phyloP scores from a whole-genome alignment of 2,797 vertebrate species.

The Spizella passerina region DNA sequence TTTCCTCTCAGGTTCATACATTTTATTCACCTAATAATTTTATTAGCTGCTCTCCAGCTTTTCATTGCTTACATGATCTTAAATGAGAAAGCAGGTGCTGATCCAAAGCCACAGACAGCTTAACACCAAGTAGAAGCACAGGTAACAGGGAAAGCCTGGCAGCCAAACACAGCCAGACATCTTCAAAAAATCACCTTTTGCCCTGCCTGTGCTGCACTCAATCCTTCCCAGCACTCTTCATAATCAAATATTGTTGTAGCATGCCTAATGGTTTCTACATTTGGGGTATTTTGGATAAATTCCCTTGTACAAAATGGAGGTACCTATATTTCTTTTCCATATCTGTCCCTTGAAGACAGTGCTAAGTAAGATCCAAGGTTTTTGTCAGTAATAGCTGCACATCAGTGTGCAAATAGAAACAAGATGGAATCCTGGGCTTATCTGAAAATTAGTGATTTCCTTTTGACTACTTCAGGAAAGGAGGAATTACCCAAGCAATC shows the following conservation, averaged over 20 bases:
- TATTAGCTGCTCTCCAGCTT: not conserved
- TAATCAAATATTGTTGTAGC: not conserved
- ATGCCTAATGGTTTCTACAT: not conserved
- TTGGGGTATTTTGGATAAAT: not conserved
- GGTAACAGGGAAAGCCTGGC: not conserved
- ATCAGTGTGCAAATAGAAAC: not conserved
- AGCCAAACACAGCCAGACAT: not conserved
- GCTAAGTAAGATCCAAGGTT: not conserved
- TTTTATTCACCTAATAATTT: not conserved
- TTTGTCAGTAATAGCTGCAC: not conserved
- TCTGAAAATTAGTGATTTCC: not conserved
- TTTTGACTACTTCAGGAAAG: not conserved
- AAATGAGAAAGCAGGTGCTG: not conserved
- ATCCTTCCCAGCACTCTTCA: not conserved
- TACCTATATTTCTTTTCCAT: not conserved
- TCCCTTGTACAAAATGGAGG: not conserved
- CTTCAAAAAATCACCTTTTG: not conserved
- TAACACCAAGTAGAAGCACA: not conserved
- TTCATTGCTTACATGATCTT: not conserved
- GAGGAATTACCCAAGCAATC: not conserved
- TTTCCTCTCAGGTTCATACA: not conserved
- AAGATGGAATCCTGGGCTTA: not conserved
- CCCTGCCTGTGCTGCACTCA: not conserved
- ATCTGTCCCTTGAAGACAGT: not conserved
- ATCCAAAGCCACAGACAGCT: not conserved